phyloP scores from a whole-genome alignment of 92 coral and sea anemone genomes.

The Paragorgia papillata region DNA sequence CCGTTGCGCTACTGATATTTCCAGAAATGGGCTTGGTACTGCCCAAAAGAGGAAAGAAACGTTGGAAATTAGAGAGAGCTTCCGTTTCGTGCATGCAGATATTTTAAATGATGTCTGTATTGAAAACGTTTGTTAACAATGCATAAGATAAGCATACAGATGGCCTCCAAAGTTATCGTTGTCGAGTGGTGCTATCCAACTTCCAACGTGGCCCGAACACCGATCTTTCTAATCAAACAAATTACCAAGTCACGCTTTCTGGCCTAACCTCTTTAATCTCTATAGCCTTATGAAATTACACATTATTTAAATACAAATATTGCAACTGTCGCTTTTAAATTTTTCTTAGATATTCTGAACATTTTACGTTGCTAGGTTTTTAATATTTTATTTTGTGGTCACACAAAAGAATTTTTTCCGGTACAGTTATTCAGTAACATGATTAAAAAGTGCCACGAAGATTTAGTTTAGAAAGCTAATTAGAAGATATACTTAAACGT shows the following conservation, averaged over 20 bases:
- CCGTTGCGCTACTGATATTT: neutral
- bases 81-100: slow-evolving; percentile 1
- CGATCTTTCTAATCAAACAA: neutral
- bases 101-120: slow-evolving; percentile 27
- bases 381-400: neutral
- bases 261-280: neutral
- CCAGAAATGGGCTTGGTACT: slow-evolving; percentile 41
- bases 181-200: slow-evolving; percentile 31
- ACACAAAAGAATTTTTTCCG: neutral
- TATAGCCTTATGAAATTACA: neutral
- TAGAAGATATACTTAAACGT: neutral
- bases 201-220: slow-evolving; percentile 33
- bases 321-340: too few species aligned
- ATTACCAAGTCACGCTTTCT: neutral
- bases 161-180: slow-evolving; percentile 44
- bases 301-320: neutral
- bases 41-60: slow-evolving; percentile 10
- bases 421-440: neutral
- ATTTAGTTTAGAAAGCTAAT: neutral
- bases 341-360: too few species aligned
- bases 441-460: neutral
- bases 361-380: neutral
- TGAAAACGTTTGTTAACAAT: slow-evolving; percentile 47
- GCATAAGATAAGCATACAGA: slow-evolving; percentile 50
- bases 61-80: slow-evolving; percentile 33